These are phyloP conservation scores for Chloroclystis v-ata DNA, from an alignment of 2,888 invertebrate species.

Conservation along the genomic window DNA sequence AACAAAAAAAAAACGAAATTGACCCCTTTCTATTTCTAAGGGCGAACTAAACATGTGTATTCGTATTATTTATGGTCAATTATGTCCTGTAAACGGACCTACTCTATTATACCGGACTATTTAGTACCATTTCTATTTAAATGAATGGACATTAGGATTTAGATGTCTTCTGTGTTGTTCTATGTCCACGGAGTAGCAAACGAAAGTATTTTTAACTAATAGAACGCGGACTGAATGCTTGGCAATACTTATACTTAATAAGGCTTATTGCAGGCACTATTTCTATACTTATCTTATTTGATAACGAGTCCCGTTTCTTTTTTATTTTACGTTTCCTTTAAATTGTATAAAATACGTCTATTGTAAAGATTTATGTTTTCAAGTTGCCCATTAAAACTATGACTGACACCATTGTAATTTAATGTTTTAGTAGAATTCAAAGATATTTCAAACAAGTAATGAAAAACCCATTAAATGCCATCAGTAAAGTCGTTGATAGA, in stretches of 20 bases:
- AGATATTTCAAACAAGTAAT: not conserved
- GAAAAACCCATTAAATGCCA: not conserved
- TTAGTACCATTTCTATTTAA: conserved; percentile 47
- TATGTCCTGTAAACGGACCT: conserved; percentile 61
- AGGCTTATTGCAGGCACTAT: too few species aligned
- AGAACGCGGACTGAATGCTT: too few species aligned
- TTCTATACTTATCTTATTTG: too few species aligned
- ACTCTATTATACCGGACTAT: conserved; percentile 54
- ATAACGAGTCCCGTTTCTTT: too few species aligned
- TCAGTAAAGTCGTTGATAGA: not conserved
- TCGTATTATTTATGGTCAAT: conserved; percentile 75
- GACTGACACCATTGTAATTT: not conserved
- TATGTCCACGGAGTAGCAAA: conserved; percentile 28
- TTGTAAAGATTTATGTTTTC: too few species aligned
- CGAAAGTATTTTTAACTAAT: too few species aligned
- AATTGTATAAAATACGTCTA: too few species aligned
- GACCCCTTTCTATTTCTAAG: conserved; percentile 32
- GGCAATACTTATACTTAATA: too few species aligned
- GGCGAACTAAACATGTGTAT: conserved; percentile 66
- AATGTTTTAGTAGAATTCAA: not conserved
- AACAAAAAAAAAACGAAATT: conserved; percentile 10
- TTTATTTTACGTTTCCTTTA: too few species aligned
- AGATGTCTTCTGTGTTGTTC: conserved; percentile 44
- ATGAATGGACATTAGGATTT: conserved; percentile 48
- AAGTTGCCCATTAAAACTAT: not conserved